These are phyloP conservation scores for Periophthalmodon schlosseri DNA, from an alignment of 2,113 vertebrate species.

Conservation along the genomic window DNA sequence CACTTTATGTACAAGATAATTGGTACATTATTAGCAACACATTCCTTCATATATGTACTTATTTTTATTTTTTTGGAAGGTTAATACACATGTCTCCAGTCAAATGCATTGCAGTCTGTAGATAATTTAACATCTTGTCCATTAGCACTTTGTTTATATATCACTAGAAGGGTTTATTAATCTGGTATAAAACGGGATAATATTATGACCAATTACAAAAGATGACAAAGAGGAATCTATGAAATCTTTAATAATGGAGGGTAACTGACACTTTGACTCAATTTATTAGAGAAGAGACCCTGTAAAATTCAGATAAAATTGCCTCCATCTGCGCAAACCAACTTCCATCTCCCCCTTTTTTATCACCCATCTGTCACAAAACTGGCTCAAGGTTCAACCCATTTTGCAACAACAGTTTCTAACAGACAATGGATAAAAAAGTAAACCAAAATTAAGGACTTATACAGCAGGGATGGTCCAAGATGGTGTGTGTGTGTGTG, in stretches of 20 bases:
- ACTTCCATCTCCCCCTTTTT: not conserved
- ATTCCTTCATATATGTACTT: no score
- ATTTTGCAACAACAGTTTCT: not conserved
- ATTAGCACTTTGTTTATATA: not conserved
- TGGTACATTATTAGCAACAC: not conserved
- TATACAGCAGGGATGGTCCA: no score
- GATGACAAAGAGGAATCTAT: not conserved
- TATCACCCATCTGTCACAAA: constrained; percentile 5
- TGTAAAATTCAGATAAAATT: not conserved
- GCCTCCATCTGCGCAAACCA: constrained; percentile 3
- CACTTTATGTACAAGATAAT: not conserved
- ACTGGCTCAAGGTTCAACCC: not conserved
- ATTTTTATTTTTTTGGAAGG: no score
- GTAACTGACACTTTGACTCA: not conserved
- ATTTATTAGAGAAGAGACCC: not conserved
- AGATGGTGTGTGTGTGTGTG: no score
- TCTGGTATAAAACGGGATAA: not conserved
- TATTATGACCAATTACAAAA: not conserved
- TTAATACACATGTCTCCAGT: not conserved
- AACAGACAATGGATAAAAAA: not conserved
- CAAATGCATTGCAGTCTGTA: not conserved
- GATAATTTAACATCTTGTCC: not conserved
- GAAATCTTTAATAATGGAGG: not conserved
- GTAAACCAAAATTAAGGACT: not conserved
- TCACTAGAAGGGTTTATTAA: not conserved